A percentile compares a stretch with the other conserved stretches of the same genome.
phyloP scores from a whole-genome alignment of 2,113 vertebrate species.

The Orientallactaga bullata region DNA sequence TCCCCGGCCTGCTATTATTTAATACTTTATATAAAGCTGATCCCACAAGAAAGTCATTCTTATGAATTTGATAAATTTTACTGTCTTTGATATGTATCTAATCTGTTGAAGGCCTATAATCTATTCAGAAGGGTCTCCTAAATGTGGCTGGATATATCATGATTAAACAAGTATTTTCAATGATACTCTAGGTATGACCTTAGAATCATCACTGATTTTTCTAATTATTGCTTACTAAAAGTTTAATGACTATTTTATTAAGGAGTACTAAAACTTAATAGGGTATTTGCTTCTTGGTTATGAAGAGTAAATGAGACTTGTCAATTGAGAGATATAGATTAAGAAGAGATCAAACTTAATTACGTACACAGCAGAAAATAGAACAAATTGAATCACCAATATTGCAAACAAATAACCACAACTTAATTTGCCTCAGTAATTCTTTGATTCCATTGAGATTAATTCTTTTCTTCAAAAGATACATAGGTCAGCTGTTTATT shows the following conservation, averaged over 20 bases:
- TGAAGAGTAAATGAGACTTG: not conserved
- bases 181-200: not conserved
- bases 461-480: slow-evolving; percentile 9
- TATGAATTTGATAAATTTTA: not conserved
- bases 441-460: not conserved
- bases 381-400: not conserved
- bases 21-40: not conserved
- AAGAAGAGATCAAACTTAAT: not conserved
- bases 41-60: not conserved
- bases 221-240: not conserved
- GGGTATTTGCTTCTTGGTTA: not conserved
- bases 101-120: not conserved
- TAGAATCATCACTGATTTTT: not conserved
- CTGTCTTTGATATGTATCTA: not conserved
- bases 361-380: not conserved
- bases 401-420: not conserved
- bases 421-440: not conserved
- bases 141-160: not conserved
- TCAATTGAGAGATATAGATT: not conserved
- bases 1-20: too few species aligned
- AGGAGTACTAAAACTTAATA: not conserved
- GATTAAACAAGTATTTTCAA: not conserved
- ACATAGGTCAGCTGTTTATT: not conserved
- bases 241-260: not conserved
- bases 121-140: not conserved